Conservation (phyloP, 2,797 vertebrate genomes). For the Denticeps clupeoides region DNA sequence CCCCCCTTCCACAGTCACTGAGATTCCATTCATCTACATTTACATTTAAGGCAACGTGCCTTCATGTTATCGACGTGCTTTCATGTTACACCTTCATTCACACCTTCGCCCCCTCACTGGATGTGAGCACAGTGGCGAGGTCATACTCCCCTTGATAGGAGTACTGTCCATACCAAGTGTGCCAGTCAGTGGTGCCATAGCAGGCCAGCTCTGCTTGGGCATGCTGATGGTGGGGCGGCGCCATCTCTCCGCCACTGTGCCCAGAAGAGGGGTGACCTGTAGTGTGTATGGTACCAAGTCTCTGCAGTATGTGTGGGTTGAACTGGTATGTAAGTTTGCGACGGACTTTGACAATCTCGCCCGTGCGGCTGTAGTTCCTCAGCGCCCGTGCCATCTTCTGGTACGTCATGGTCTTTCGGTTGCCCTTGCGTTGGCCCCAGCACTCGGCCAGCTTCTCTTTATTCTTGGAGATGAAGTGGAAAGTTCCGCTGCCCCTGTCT, state of each 20-base stretch:
- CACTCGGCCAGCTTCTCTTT: conserved; percentile 93
- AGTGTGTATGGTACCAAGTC: conserved; percentile 57
- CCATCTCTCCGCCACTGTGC: conserved; percentile 38
- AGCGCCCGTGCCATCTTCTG: conserved; percentile 98
- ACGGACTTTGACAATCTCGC: conserved; percentile 88
- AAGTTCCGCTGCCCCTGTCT: conserved; percentile 76
- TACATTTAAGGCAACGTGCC: too few relatives aligned
- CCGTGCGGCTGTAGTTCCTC: conserved; percentile 91
- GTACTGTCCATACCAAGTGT: conserved; percentile 61
- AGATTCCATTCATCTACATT: too few relatives aligned
- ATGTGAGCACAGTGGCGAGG: conserved; percentile 50
- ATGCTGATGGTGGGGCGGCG: conserved; percentile 36
- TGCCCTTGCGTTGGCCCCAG: conserved; percentile 94
- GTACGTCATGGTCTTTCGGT: conserved; percentile 97
- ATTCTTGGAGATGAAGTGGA: conserved; percentile 96
- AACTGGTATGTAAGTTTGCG: conserved; percentile 97
- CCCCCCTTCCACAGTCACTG: too few relatives aligned
- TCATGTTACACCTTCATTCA: conserved; percentile 20
- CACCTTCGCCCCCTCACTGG: conserved; percentile 34
- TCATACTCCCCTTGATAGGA: conserved; percentile 59
- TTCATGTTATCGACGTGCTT: too few relatives aligned
- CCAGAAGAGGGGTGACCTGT: conserved; percentile 32
- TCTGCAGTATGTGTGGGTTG: conserved; percentile 77
- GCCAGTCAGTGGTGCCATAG: conserved; percentile 59
- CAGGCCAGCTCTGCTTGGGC: conserved; percentile 18